Evolutionary conservation across 2,888 invertebrate species (phyloP), one percentile per base, ranked within the genome.

Genomic region (Agonopterix arenella): DNA sequence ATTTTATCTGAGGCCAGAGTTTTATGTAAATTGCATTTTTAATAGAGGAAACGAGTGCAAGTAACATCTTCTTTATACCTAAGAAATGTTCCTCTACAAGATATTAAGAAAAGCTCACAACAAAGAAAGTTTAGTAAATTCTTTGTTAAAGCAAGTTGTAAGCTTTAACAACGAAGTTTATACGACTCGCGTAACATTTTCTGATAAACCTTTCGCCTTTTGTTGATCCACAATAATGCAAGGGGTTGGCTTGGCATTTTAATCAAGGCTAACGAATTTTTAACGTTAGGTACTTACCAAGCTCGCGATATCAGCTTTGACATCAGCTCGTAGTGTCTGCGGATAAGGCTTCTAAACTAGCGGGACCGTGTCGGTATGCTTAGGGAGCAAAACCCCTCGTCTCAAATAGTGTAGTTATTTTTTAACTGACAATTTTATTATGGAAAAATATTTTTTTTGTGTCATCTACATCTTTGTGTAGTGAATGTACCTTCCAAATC

Each of bases 221-320:
- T 76, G 73, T 78, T 70, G 63, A 58, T 64, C 59, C 57, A 66
- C 64, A 66, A 65, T 71, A 67, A 69, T 64, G 57, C 60, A 63
- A 64, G 61, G 69, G 67, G 70, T 64, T 71, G 69, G 67, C 70
- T 64, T 71, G 69, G 71, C 67, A 65, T 73, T 75, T 72, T 76
- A 78, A 76, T 79, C 72, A 76, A 70, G 67, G 69, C 67, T 71
- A 73, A 76, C 70, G 68, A 74, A 68, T 70, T 77, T 78, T 78
- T 71, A 69, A 68, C 65, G 65, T 61, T 55, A 60, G 58, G 59
- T 63, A 54, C 52, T 53, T 55, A 48, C 51, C 60, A 58, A 54
- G 56, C 62, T 60, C 55, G 62, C 60, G 62, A 51, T 51, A 53
- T 49, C 53, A 52, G 50, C 53, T 45, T 54, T 56, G 56, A 52